Conservation (phyloP, 2,888 invertebrate species). For the Drosophila bunnanda region DNA sequence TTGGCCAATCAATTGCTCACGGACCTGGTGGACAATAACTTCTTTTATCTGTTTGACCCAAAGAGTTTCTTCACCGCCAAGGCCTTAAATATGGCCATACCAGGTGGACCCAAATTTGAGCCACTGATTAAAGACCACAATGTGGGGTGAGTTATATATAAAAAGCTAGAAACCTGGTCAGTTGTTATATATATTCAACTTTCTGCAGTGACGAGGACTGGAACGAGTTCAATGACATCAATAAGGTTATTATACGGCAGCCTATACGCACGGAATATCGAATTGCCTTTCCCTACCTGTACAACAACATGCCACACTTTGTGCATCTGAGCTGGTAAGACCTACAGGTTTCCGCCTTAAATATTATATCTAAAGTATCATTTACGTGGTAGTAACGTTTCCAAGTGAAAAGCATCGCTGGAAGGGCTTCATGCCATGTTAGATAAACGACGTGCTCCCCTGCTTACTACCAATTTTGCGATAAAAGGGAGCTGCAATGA, state of each 20-base stretch:
- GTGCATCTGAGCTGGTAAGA: constrained; percentile 99
- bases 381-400: constrained; percentile 60
- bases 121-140: constrained; percentile 99
- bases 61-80: constrained; percentile 99
- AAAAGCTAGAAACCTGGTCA: constrained; percentile 23
- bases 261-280: constrained; percentile 99
- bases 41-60: constrained; percentile 99
- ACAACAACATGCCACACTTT: constrained; percentile 99
- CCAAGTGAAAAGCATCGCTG: constrained; percentile 27
- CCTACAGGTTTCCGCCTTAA: background rate
- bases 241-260: constrained; percentile 99
- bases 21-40: constrained; percentile 98
- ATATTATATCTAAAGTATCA: constrained; percentile 10
- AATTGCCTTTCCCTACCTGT: constrained; percentile 99
- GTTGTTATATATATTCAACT: background rate
- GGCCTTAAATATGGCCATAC: constrained; percentile 99
- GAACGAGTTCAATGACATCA: constrained; percentile 99
- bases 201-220: constrained; percentile 97
- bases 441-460: constrained; percentile 78
- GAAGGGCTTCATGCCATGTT: constrained; percentile 63
- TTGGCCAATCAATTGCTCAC: constrained; percentile 98
- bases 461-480: constrained; percentile 87
- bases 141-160: constrained; percentile 88
- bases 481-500: constrained; percentile 86
- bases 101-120: constrained; percentile 99